These are phyloP conservation scores for Leptarthrus brevirostris DNA, from an alignment of 2,888 invertebrate genomes.

Conservation along the genomic window DNA sequence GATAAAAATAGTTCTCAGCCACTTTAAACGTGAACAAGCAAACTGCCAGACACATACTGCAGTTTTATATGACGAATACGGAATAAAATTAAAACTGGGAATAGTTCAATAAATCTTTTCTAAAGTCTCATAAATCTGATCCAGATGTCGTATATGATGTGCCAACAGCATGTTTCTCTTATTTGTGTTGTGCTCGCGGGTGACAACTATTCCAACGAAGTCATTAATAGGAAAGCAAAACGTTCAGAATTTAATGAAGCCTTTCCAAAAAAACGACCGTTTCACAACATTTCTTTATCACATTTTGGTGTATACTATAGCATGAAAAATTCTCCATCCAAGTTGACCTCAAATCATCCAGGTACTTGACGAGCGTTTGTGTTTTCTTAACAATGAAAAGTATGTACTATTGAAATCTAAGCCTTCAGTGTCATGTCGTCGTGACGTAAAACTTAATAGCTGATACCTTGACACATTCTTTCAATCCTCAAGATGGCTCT, in stretches of 20 bases:
- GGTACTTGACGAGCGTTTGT: not conserved
- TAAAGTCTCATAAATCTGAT: conserved; percentile 26
- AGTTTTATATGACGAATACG: conserved; percentile 6
- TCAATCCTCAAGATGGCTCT: not conserved
- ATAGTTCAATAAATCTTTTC: conserved; percentile 21
- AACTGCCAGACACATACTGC: not conserved
- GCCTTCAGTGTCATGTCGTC: no score
- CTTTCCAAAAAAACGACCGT: no score
- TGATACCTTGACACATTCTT: conserved; percentile 35
- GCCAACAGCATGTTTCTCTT: conserved; percentile 18
- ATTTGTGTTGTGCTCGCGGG: not conserved
- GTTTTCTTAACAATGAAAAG: not conserved
- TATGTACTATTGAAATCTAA: no score
- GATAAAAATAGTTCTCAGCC: no score
- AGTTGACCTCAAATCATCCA: not conserved
- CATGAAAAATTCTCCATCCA: not conserved
- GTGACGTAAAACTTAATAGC: not conserved
- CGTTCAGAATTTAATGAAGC: no score
- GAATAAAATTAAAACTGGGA: conserved; percentile 17
- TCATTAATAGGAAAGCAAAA: not conserved
- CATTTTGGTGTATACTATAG: no score
- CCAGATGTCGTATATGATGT: conserved; percentile 12
- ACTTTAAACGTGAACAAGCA: no score
- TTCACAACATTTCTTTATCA: no score
- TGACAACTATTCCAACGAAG: not conserved